Evolutionary conservation across 2,113 vertebrate species (phyloP).

Genomic region (Pleuronectes platessa): DNA sequence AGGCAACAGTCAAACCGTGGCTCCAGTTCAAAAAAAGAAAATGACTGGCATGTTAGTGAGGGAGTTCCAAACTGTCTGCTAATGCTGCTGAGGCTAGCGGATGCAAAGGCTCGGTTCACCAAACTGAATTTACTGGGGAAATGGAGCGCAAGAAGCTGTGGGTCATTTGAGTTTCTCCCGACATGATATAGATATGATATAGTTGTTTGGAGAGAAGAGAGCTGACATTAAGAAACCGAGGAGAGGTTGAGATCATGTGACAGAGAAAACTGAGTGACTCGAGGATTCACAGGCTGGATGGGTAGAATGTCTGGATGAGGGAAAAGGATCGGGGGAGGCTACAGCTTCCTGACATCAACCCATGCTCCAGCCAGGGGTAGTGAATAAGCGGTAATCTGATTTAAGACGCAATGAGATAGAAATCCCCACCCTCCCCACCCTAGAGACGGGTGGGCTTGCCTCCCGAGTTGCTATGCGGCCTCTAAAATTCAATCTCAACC

Average conservation of each 20-base stretch:
- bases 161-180: too few relatives aligned
- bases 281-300: conserved; percentile 1
- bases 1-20: too few relatives aligned
- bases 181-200: neutral
- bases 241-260: neutral
- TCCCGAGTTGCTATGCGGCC: conserved; percentile 56
- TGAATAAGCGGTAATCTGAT: conserved; percentile 59
- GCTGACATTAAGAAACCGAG: too few relatives aligned
- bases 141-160: too few relatives aligned
- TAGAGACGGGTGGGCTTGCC: conserved; percentile 33
- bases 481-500: conserved; percentile 51
- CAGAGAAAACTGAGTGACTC: conserved; percentile 1
- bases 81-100: too few relatives aligned
- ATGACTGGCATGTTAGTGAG: too few relatives aligned
- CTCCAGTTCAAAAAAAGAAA: too few relatives aligned
- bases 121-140: too few relatives aligned
- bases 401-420: conserved; percentile 55
- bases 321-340: conserved; percentile 1
- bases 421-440: conserved; percentile 14
- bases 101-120: too few relatives aligned
- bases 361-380: conserved; percentile 32
- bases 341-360: conserved; percentile 41
- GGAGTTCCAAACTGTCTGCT: too few relatives aligned
- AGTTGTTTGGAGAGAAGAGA: too few relatives aligned
- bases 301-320: neutral